phyloP scores from a whole-genome alignment of 1,140 invertebrate genomes.

The Aphelinus certus region DNA sequence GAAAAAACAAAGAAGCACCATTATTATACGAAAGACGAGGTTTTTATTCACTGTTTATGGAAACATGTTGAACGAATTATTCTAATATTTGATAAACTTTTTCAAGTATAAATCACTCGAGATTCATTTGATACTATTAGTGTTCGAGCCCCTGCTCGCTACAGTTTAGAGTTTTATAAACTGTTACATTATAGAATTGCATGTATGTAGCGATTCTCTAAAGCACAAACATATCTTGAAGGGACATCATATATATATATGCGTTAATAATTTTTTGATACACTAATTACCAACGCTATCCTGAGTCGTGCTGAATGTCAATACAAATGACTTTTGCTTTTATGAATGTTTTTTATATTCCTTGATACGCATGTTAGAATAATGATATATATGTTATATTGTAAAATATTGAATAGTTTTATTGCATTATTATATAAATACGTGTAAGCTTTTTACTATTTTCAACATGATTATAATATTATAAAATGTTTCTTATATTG shows the following conservation, averaged over 20 bases:
- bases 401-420: slow-evolving; percentile 61
- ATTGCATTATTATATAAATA: slow-evolving; percentile 47
- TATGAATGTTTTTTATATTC: slow-evolving; percentile 33
- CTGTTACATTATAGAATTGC: background rate
- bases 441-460: slow-evolving; percentile 36
- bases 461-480: slow-evolving; percentile 40
- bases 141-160: slow-evolving; percentile 6
- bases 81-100: no score
- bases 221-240: slow-evolving; percentile 2
- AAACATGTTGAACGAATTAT: no score
- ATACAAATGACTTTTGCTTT: slow-evolving; percentile 27
- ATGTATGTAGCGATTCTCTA: background rate
- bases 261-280: slow-evolving; percentile 1
- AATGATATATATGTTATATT: slow-evolving; percentile 47
- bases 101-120: background rate
- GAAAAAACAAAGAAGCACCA: no score
- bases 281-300: background rate
- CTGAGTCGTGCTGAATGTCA: slow-evolving; percentile 11
- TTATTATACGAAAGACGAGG: no score
- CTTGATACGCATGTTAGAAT: slow-evolving; percentile 39
- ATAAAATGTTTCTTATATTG: slow-evolving; percentile 41
- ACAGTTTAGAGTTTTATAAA: slow-evolving; percentile 19
- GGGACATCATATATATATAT: background rate
- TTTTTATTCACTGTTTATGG: no score
- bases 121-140: slow-evolving; percentile 13